A percentile compares a stretch with the other conserved stretches of the same genome.
Evolutionary conservation across 1,140 invertebrate genomes (phyloP).

Genomic region (Drosophila trapezifrons): DNA sequence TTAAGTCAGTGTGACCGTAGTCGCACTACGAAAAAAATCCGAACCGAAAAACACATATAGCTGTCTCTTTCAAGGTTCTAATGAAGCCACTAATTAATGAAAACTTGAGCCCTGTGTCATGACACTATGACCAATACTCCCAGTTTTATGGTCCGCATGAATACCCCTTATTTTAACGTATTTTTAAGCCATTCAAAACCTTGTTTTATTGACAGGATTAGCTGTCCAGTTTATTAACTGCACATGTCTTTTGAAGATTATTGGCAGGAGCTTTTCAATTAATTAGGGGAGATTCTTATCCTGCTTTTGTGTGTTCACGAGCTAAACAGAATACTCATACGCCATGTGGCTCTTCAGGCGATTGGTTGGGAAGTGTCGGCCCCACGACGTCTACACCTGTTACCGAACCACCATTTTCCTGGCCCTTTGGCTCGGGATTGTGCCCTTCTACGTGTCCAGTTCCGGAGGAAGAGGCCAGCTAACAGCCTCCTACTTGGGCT

Average conservation of each 20-base stretch:
- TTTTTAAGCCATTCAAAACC: not conserved
- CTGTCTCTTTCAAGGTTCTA: too few species aligned
- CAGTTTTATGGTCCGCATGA: not conserved
- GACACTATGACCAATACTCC: not conserved
- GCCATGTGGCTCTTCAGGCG: constrained; percentile 59
- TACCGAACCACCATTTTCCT: constrained; percentile 48
- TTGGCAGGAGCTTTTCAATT: constrained; percentile 1
- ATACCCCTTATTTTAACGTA: not conserved
- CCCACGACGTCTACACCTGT: constrained; percentile 54
- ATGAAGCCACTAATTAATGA: too few species aligned
- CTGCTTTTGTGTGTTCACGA: too few species aligned
- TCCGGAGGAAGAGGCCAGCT: constrained; percentile 1
- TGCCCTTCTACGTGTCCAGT: constrained; percentile 52
- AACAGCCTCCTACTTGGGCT: constrained; percentile 27
- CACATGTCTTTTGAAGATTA: not conserved
- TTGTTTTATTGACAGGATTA: not conserved
- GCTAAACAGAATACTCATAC: constrained; percentile 38
- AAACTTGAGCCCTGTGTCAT: too few species aligned
- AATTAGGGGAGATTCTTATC: constrained; percentile 25
- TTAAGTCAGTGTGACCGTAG: too few species aligned
- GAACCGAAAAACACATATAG: too few species aligned
- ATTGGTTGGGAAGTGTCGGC: constrained; percentile 27
- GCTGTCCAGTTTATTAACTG: constrained; percentile 26
- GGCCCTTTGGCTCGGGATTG: constrained; percentile 48
- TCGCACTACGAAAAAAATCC: too few species aligned